Conservation (phyloP, 2,797 vertebrate genomes). For the Caiman crocodilus region DNA sequence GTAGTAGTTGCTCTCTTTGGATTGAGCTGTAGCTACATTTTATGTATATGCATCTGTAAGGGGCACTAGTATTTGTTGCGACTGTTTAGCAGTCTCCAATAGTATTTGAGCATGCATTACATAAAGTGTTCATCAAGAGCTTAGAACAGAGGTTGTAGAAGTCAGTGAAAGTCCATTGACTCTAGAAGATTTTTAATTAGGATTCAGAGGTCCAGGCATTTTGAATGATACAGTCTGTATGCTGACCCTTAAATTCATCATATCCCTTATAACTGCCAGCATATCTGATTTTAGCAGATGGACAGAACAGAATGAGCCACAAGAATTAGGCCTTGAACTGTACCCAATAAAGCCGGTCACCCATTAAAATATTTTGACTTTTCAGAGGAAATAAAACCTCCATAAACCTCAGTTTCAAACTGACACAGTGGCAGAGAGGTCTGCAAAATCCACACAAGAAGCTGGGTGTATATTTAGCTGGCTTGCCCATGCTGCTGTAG, state of each 20-base stretch:
- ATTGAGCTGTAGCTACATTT: not conserved
- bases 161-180: not conserved
- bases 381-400: no score
- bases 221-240: no score
- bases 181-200: not conserved
- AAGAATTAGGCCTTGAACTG: not conserved
- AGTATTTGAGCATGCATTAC: not conserved
- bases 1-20: not conserved
- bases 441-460: no score
- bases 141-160: not conserved
- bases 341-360: no score
- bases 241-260: no score
- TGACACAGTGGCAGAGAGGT: no score
- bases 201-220: not conserved
- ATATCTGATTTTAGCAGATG: not conserved
- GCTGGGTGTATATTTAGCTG: no score
- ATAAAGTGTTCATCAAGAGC: not conserved
- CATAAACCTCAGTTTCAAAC: no score
- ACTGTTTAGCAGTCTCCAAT: not conserved
- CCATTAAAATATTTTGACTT: no score
- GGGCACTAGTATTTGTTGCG: not conserved
- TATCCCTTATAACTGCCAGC: not conserved
- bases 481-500: no score
- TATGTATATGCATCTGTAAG: not conserved
- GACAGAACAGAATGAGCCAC: not conserved